Evolutionary conservation across 2,888 invertebrate species (phyloP), one percentile per base, ranked within the genome.

Genomic region (Lordiphosa fenestrarum): DNA sequence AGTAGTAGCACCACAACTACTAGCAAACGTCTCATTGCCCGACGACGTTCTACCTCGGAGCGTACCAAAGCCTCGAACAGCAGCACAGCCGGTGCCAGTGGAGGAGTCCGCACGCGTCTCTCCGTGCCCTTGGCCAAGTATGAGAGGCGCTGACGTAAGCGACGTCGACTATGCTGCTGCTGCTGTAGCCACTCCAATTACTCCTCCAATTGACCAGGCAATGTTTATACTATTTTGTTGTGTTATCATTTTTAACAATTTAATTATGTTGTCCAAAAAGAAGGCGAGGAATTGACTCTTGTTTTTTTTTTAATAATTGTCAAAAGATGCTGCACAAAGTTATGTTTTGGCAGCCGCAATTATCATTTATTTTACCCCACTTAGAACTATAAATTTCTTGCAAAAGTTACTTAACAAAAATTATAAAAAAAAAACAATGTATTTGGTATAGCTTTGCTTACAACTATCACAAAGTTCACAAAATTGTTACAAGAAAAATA

Each of bases 81-180:
- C 70, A 12, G 52, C 68, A 2, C 62, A 47, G 30, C 61, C 69
- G 10, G 21, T 36, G 21, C 37, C 44, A 15, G 30, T 48, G 48
- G 38, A 30, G 30, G 84, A 23, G 63, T 88, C 53, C 88, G 91
- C 53, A 91, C 91, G 62, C 88, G 91, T 52, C 85, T 91, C 21
- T 91, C 91, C 36, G 74, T 91, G 69, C 89, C 90, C 15, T 67
- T 90, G 50, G 89, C 87, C 65, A 91, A 91, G 87, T 77, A 80
- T 51, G 88, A 88, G 57, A 84, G 85, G 65, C 88, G 88, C 86
- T 88, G 84, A 88, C 71, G 71, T 62, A 77, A 66, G 51, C 66
- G 66, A 36, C 73, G 62, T 37, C 65, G 68, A 50, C 66, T 71
- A 54, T 60, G 75, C 47, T 80, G 80, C 62, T 76, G 80, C 61